Percentiles rank a stretch among this genome's conserved stretches.
Evolutionary conservation across 2,113 vertebrate species (phyloP).

Genomic region (Varanus komodoensis): DNA sequence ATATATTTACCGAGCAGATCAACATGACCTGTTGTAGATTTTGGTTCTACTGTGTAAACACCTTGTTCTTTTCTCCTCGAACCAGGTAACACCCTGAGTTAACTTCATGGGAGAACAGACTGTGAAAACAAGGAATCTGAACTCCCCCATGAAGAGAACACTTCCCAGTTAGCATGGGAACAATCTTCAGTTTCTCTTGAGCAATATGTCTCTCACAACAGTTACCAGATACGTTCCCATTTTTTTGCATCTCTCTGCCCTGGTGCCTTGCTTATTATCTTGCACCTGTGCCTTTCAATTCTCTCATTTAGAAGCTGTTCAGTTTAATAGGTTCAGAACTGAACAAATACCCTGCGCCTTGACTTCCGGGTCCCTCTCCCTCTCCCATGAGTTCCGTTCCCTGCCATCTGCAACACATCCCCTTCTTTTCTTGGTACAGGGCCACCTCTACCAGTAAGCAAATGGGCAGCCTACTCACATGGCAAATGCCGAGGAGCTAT

Average conservation of each 20-base stretch:
- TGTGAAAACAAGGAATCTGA: not conserved
- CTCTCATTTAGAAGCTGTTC: not conserved
- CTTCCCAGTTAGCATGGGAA: not conserved
- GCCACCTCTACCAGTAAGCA: not conserved
- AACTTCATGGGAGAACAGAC: not conserved
- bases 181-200: not conserved
- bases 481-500: not conserved
- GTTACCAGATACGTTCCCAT: not conserved
- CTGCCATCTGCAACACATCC: not conserved
- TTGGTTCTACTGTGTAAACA: not conserved
- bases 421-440: not conserved
- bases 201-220: not conserved
- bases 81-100: not conserved
- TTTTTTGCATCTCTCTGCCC: not conserved
- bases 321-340: not conserved
- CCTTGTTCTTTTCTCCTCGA: not conserved
- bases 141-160: not conserved
- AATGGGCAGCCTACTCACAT: not conserved
- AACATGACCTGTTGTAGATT: not conserved
- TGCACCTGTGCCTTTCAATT: too few species aligned
- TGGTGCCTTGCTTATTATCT: not conserved
- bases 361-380: fast-evolving
- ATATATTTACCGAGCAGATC: not conserved
- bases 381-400: not conserved
- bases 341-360: not conserved